These are phyloP conservation scores for Synergus itoensis DNA, from an alignment of 2,888 invertebrate genomes.

Conservation along the genomic window DNA sequence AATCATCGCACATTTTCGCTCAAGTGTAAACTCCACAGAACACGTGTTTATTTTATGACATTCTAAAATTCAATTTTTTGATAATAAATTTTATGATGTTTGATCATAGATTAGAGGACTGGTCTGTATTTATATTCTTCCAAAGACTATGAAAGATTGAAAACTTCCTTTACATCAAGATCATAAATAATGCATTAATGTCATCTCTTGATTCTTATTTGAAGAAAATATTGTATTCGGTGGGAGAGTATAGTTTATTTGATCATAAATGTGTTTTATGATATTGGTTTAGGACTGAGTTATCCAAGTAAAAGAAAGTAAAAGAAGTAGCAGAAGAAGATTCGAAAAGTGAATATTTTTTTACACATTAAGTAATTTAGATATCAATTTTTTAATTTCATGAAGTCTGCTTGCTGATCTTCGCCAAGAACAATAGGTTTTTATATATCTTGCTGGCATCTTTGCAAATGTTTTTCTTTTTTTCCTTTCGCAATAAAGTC, in stretches of 20 bases:
- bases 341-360: background rate
- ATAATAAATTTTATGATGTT: too few relatives aligned
- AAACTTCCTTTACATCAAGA: too few relatives aligned
- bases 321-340: background rate
- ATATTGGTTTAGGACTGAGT: background rate
- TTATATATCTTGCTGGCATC: background rate
- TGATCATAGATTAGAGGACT: too few relatives aligned
- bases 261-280: background rate
- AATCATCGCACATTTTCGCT: background rate
- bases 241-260: too few relatives aligned
- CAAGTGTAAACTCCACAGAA: background rate
- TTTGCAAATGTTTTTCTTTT: background rate
- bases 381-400: background rate
- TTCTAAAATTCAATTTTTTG: background rate
- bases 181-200: too few relatives aligned
- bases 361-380: background rate
- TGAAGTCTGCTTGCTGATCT: background rate
- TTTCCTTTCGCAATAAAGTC: background rate
- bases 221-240: too few relatives aligned
- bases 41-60: background rate
- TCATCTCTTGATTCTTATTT: too few relatives aligned
- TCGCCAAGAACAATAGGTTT: constrained; percentile 13
- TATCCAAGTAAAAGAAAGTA: background rate
- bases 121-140: too few relatives aligned
- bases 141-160: too few relatives aligned